phyloP scores from a whole-genome alignment of 2,888 invertebrate species.

The Oligia fasciuncula region DNA sequence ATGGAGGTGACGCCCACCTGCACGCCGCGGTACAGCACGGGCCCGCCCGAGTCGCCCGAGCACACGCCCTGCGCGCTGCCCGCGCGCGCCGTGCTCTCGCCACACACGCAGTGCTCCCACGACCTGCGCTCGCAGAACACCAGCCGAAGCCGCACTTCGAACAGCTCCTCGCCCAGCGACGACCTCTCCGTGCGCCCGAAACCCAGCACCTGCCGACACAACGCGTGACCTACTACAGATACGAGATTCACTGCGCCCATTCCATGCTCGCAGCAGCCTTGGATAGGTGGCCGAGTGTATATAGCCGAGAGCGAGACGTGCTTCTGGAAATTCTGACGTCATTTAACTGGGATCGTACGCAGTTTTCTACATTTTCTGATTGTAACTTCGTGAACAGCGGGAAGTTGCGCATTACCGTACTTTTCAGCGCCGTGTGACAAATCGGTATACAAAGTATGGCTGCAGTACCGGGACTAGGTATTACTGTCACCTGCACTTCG shows the following conservation, averaged over 20 bases:
- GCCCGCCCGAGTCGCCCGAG: conserved; percentile 86
- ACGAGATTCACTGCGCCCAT: neutral
- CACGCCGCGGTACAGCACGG: conserved; percentile 62
- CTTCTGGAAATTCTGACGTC: neutral
- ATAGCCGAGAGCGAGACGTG: neutral
- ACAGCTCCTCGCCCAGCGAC: conserved; percentile 77
- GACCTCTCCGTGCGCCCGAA: conserved; percentile 80
- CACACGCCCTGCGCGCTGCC: conserved; percentile 77
- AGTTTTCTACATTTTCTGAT: neutral
- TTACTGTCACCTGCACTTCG: conserved; percentile 72
- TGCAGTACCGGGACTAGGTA: neutral
- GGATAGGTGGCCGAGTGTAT: neutral
- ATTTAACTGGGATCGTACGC: neutral
- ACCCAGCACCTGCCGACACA: conserved; percentile 76
- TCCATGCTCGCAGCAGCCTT: neutral
- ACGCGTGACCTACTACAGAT: neutral
- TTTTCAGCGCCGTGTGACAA: neutral
- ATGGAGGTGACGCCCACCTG: conserved; percentile 82
- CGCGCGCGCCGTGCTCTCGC: conserved; percentile 63
- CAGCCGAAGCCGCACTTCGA: conserved; percentile 75
- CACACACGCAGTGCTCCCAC: conserved; percentile 80
- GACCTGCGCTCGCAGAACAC: conserved; percentile 74
- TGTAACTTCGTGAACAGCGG: neutral
- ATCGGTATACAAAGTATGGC: neutral
- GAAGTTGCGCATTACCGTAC: too few species aligned